Conservation (phyloP, 2,113 vertebrate genomes). For the Micronisus gabar region DNA sequence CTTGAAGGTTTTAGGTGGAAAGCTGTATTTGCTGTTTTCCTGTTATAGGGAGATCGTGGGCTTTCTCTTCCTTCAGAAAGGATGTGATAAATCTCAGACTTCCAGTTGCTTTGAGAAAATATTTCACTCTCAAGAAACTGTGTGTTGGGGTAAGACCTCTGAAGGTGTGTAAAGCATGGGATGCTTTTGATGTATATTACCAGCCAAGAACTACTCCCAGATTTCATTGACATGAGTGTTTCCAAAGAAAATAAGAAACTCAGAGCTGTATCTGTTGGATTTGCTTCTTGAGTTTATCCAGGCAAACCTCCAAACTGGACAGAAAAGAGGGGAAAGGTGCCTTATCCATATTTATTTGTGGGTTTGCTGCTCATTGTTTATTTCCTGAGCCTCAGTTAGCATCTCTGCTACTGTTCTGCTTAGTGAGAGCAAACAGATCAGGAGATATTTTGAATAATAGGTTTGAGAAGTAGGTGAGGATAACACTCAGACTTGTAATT, state of each 20-base stretch:
- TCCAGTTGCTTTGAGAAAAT: neutral
- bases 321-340: neutral
- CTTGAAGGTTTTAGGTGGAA: neutral
- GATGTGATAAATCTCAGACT: neutral
- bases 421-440: neutral
- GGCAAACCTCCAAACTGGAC: neutral
- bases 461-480: neutral
- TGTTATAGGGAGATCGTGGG: fast-evolving
- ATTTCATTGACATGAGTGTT: neutral
- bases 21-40: neutral
- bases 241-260: neutral
- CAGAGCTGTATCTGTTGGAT: neutral
- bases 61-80: neutral
- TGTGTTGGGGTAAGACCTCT: neutral
- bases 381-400: neutral
- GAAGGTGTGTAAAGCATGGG: neutral
- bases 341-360: neutral
- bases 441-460: neutral
- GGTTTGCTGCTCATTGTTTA: neutral
- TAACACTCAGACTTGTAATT: neutral
- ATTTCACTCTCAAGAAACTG: neutral
- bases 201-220: neutral
- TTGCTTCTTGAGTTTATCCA: neutral
- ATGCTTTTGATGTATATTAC: neutral
- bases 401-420: neutral